Base-by-base conservation (phyloP, 2,797 vertebrate species). In the Rhadinocentrus ornatus region DNA sequence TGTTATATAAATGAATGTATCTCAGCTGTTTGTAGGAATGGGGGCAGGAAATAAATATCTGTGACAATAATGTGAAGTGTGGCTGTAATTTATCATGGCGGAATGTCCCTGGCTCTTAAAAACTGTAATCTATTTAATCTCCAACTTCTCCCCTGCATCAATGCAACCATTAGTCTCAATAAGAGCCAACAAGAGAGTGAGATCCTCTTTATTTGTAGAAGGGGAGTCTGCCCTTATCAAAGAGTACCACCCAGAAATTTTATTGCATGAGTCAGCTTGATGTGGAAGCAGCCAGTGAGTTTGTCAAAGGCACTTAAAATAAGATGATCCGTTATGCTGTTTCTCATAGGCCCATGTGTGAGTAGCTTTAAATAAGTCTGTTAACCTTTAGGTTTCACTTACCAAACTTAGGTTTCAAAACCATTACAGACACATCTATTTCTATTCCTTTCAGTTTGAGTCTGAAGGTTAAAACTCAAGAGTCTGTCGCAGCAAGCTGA, bases 161-260 rank as follows among this genome's bases (percentile, higher is more conserved):
- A 80, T n/a, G 62, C 24, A 39, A 62, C 82, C 80, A 88, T 93
- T 90, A 88, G 89, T 91, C 89, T 93, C 86, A 85, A 90, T 92
- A 84, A 90, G 84, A 70, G 26, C 46, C 15, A 73, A 87, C 83
- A 77, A 53, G 71, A 64, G 63, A 39, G 46, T 44, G 75, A 73
- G 80, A 85, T 73, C 77, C 41, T 86, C 85, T 82, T 73, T 79
- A 71, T 89, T 78, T 72, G 80, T 39, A 59, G 70, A 71, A 26
- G 65, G 66, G 69, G 73, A 57, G 68, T 56, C 48, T 24, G 58
- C 32, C 62, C 24, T 64, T 61, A 66, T 53, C 60, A 66, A 60
- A 69, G 62, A 56, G 50, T 13, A 64, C 78, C 75, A 69, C 37
- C 69, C 77, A n/a, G 66, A 57, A 34, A 73, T 78, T 83, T 69